Evolutionary conservation across 2,797 vertebrate species (phyloP).

Genomic region (Chaetophractus vellerosus): DNA sequence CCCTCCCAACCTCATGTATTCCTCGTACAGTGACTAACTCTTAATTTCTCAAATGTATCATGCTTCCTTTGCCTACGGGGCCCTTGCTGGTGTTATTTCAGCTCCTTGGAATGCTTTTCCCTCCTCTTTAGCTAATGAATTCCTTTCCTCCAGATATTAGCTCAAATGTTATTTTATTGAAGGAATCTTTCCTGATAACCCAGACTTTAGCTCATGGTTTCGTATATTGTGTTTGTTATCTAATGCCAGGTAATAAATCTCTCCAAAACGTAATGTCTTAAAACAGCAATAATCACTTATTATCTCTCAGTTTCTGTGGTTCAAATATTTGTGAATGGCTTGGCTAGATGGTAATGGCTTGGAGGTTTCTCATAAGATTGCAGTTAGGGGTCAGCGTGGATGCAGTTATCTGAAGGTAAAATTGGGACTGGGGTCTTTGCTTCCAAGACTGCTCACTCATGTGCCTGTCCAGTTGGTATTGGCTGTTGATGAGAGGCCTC

Average conservation of each 20-base stretch:
- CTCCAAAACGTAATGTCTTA: conserved; percentile 8
- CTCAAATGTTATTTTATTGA: conserved; percentile 22
- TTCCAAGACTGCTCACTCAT: background rate
- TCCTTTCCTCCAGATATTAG: conserved; percentile 29
- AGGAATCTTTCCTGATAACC: background rate
- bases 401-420: background rate
- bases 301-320: background rate
- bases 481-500: background rate
- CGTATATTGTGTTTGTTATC: conserved; percentile 23
- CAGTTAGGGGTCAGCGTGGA: background rate
- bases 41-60: conserved; percentile 21
- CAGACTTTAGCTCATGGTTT: conserved; percentile 7
- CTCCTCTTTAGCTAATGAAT: conserved; percentile 17
- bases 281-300: background rate
- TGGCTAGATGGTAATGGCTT: background rate
- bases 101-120: background rate
- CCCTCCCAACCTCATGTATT: background rate
- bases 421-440: background rate
- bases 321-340: background rate
- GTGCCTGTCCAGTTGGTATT: background rate
- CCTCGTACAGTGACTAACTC: background rate
- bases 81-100: background rate
- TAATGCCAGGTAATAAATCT: conserved; percentile 31
- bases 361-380: background rate
- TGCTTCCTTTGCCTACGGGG: background rate